Conservation (phyloP, 2,888 invertebrate species). For the Xanthorhoe spadicearia region DNA sequence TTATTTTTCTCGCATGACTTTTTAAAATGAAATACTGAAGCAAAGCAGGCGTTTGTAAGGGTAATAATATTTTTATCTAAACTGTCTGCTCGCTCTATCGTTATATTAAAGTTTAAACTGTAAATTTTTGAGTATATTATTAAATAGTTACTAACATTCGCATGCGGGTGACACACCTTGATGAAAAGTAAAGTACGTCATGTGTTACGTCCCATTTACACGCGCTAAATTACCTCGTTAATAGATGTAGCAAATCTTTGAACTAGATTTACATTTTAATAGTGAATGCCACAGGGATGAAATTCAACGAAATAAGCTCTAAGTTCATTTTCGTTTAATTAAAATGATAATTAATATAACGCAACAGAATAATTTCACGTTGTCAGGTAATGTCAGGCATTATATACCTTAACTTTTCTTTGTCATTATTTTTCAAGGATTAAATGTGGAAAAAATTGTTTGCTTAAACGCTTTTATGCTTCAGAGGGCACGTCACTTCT, state of each 20-base stretch:
- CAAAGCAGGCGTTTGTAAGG: slow-evolving; percentile 5
- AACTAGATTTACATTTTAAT: not conserved
- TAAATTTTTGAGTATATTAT: not conserved
- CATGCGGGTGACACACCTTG: no score
- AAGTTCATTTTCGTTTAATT: not conserved
- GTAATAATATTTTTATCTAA: not conserved
- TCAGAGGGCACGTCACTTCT: not conserved
- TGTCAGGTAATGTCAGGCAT: not conserved
- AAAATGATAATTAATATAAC: not conserved
- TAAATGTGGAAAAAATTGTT: not conserved
- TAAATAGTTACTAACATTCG: not conserved
- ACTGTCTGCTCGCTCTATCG: not conserved
- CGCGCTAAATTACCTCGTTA: no score
- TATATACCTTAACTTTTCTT: not conserved
- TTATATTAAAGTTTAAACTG: not conserved
- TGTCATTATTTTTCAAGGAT: not conserved
- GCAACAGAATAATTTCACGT: no score
- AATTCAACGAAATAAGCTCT: no score
- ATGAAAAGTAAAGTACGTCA: no score
- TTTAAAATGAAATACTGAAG: slow-evolving; percentile 12
- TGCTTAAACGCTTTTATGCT: not conserved
- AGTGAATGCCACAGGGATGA: not conserved
- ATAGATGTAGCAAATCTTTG: no score
- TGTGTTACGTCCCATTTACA: no score
- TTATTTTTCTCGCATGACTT: slow-evolving; percentile 10